Percentiles rank a stretch among this genome's conserved stretches.
Evolutionary conservation across 1,140 invertebrate genomes (phyloP).

Genomic region (Choristoneura fumiferana): DNA sequence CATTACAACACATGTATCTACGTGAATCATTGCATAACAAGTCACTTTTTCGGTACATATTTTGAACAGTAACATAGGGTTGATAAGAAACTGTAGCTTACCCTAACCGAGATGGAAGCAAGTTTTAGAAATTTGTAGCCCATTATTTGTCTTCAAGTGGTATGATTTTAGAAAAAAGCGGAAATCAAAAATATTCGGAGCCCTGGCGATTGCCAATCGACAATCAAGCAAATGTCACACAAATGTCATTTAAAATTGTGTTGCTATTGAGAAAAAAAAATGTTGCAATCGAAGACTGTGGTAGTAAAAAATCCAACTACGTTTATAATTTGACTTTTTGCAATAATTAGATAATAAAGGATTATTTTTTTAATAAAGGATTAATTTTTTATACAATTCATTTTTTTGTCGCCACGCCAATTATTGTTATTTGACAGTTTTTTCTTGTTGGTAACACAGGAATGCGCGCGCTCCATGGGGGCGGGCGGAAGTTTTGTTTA

Average conservation of each 20-base stretch:
- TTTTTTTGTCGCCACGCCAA: neutral
- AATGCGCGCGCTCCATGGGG: slow-evolving; percentile 66
- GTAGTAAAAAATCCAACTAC: too few relatives aligned
- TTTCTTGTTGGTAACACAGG: slow-evolving; percentile 36
- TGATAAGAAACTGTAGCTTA: slow-evolving; percentile 40
- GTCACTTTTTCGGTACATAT: slow-evolving; percentile 33
- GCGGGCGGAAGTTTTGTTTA: slow-evolving; percentile 70
- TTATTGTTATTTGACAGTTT: slow-evolving; percentile 9
- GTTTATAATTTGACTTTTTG: too few relatives aligned
- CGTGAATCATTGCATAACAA: slow-evolving; percentile 45
- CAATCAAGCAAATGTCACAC: slow-evolving; percentile 31
- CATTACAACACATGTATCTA: slow-evolving; percentile 2
- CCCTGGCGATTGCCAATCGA: slow-evolving; percentile 53
- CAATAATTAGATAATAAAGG: too few relatives aligned
- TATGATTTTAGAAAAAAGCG: slow-evolving; percentile 25
- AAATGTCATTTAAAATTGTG: slow-evolving; percentile 27
- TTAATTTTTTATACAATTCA: too few relatives aligned
- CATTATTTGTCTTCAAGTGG: slow-evolving; percentile 40
- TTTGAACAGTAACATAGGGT: slow-evolving; percentile 19
- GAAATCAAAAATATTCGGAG: slow-evolving; percentile 36
- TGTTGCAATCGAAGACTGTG: too few relatives aligned
- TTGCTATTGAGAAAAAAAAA: slow-evolving; percentile 2
- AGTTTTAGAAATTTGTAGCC: slow-evolving; percentile 68
- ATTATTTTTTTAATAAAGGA: too few relatives aligned
- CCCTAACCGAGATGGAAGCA: slow-evolving; percentile 55